Percentiles rank a stretch among this genome's conserved stretches.
Conservation (phyloP, 2,888 invertebrate genomes). For the Cynaeus angustus region DNA sequence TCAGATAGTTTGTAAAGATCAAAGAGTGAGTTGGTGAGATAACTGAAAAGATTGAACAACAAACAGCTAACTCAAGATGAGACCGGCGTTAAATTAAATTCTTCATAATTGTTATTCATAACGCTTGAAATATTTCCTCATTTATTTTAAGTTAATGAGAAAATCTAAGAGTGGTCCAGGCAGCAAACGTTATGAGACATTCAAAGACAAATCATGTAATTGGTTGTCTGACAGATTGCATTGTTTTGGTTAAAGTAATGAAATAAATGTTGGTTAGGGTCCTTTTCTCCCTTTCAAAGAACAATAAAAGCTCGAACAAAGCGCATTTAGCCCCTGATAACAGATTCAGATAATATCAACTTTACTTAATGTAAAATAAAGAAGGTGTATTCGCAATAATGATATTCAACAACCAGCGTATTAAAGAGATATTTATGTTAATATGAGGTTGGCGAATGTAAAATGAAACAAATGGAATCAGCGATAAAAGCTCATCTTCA, state of each 20-base stretch:
- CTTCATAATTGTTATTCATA: conserved; percentile 63
- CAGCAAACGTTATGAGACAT: conserved; percentile 52
- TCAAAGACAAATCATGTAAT: conserved; percentile 65
- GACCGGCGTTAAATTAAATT: conserved; percentile 57
- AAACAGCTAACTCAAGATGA: conserved; percentile 42
- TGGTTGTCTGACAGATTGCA: conserved; percentile 63
- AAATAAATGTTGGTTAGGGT: conserved; percentile 56
- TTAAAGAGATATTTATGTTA: conserved; percentile 28
- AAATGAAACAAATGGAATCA: conserved; percentile 19
- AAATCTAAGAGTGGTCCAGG: conserved; percentile 59
- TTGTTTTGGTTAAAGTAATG: conserved; percentile 62
- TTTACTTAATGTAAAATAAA: conserved; percentile 29
- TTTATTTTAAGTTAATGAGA: conserved; percentile 65
- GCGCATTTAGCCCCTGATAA: conserved; percentile 36
- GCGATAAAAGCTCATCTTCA: conserved; percentile 16
- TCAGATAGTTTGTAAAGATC: conserved; percentile 24
- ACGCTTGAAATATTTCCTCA: conserved; percentile 60
- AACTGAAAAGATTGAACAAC: conserved; percentile 45
- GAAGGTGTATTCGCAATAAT: conserved; percentile 23
- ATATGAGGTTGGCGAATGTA: conserved; percentile 25
- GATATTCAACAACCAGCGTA: conserved; percentile 16
- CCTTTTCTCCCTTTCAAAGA: conserved; percentile 18
- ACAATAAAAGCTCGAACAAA: conserved; percentile 33
- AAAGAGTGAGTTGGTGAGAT: conserved; percentile 41
- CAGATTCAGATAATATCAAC: conserved; percentile 21